Conservation (phyloP, 2,888 invertebrate genomes). For the Hyppa rectilinea region DNA sequence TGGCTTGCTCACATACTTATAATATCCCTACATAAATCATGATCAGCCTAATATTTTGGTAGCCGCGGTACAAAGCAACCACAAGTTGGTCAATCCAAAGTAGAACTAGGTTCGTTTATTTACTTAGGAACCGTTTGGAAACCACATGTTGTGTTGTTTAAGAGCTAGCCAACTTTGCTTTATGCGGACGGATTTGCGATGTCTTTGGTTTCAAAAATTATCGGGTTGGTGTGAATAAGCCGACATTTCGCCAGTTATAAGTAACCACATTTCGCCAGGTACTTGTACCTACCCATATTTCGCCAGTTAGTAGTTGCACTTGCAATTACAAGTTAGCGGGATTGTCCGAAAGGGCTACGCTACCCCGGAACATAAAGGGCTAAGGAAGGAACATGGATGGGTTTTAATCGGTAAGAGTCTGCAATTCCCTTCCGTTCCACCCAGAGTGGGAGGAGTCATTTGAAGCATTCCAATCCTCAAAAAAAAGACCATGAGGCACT, state of each 20-base stretch:
- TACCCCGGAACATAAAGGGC: too few relatives aligned
- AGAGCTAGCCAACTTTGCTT: slow-evolving; percentile 62
- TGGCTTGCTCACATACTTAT: slow-evolving; percentile 34
- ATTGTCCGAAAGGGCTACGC: too few relatives aligned
- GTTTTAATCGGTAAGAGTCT: too few relatives aligned
- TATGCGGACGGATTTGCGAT: slow-evolving; percentile 35
- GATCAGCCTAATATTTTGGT: slow-evolving; percentile 56
- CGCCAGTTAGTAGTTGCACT: too few relatives aligned
- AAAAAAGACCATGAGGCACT: background rate
- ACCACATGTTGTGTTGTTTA: slow-evolving; percentile 73
- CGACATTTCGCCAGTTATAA: background rate
- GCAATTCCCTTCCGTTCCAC: too few relatives aligned
- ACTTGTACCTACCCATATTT: too few relatives aligned
- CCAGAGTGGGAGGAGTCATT: too few relatives aligned
- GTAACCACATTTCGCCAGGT: too few relatives aligned
- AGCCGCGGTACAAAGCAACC: slow-evolving; percentile 58
- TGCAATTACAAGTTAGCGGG: too few relatives aligned
- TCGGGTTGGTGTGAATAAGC: background rate
- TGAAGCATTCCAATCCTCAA: too few relatives aligned
- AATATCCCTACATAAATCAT: slow-evolving; percentile 53
- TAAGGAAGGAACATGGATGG: too few relatives aligned
- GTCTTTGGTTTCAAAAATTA: slow-evolving; percentile 36
- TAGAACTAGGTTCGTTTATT: slow-evolving; percentile 72
- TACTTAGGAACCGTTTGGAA: slow-evolving; percentile 74
- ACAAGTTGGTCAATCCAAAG: slow-evolving; percentile 55